Evolutionary conservation across 2,888 invertebrate genomes (phyloP), one percentile per base, ranked within the genome.

Genomic region (Enoplolaimus lenunculus): DNA sequence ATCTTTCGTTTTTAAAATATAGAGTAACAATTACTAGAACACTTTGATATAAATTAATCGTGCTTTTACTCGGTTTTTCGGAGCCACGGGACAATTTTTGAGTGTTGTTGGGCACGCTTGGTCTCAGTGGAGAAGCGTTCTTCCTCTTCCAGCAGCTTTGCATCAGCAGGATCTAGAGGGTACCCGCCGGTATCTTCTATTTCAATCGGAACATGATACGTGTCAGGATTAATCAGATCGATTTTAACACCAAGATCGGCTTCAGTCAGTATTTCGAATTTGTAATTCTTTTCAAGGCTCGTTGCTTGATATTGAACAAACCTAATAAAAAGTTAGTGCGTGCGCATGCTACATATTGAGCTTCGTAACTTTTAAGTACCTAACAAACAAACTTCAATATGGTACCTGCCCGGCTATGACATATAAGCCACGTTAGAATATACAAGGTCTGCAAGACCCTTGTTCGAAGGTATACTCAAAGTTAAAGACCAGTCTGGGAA

Each of bases 261-360:
- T 81, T 98, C 98, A 0, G 97, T 94, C 45, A 95, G 84, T 3
- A 97, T 89, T 85, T 98, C 97, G 84, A 93, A 94, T 76, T 93
- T 90, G 81, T 93, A 93, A 60, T 81, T 80, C 71, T 82, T 78
- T 82, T 99, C 97, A 75, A 97, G 83, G 1, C 92, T 91, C 13
- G 95, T 95, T 3, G 93, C 92, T 81, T 93, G 93, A 81, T 97
- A 97, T 77, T 93, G 90, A 74, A 94, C 92, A 81, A 94, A 97
- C 74, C 87, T 87, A 77, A 28, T 75, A 75, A 70, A 71, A 72
- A 73, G 45, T 45, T n/a, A n/a, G n/a, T n/a, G n/a, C n/a, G n/a
- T n/a, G n/a, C n/a, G n/a, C n/a, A n/a, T n/a, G n/a, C n/a, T n/a
- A n/a, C n/a, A n/a, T n/a, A n/a, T n/a, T n/a, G n/a, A n/a, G n/a